Evolutionary conservation across 2,797 vertebrate genomes (phyloP).

Genomic region (Clarias fuscus): DNA sequence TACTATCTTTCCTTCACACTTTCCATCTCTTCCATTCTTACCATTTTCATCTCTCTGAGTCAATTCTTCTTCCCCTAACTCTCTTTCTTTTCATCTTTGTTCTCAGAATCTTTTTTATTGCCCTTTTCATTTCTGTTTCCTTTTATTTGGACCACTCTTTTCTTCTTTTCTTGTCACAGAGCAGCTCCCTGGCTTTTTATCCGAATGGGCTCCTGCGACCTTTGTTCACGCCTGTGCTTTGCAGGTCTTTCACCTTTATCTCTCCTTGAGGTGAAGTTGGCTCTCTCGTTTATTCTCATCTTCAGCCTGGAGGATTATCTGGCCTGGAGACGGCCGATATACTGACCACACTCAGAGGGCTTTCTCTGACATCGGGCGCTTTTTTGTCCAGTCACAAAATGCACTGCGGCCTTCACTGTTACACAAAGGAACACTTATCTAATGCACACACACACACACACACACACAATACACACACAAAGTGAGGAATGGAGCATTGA

Average conservation of each 20-base stretch:
- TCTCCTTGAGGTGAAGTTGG: slow-evolving; percentile 57
- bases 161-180: slow-evolving; percentile 54
- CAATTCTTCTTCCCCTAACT: slow-evolving; percentile 19
- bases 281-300: slow-evolving; percentile 34
- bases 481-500: not conserved
- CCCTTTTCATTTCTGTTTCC: slow-evolving; percentile 47
- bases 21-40: slow-evolving; percentile 48
- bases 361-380: slow-evolving; percentile 31
- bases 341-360: slow-evolving; percentile 44
- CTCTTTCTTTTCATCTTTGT: slow-evolving; percentile 24
- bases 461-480: not conserved
- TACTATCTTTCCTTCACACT: slow-evolving; percentile 35
- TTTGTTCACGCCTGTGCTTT: slow-evolving; percentile 59
- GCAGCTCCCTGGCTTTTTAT: slow-evolving; percentile 56
- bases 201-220: slow-evolving; percentile 42
- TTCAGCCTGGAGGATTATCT: slow-evolving; percentile 52
- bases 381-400: slow-evolving; percentile 37
- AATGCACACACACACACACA: not conserved
- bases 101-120: slow-evolving; percentile 20
- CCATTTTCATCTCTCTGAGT: slow-evolving; percentile 17
- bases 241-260: slow-evolving; percentile 64
- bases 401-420: slow-evolving; percentile 29
- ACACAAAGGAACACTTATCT: slow-evolving; percentile 34
- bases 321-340: slow-evolving; percentile 44
- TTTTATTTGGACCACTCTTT: slow-evolving; percentile 42